These are phyloP conservation scores for Pimephales promelas DNA, from an alignment of 2,113 vertebrate genomes.

Conservation along the genomic window DNA sequence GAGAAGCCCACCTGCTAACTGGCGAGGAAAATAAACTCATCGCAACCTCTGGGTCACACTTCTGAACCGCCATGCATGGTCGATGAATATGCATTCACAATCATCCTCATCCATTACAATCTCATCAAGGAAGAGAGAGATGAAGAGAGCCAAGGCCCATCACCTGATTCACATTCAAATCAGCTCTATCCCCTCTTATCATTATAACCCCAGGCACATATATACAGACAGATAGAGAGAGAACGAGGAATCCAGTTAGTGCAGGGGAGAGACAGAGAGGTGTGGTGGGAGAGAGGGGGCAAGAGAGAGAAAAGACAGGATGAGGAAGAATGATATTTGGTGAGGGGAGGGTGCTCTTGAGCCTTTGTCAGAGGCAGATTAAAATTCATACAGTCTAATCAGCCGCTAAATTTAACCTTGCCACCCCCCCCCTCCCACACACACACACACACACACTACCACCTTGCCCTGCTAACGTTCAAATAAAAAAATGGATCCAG, in stretches of 20 bases:
- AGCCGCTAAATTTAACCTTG: constrained; percentile 57
- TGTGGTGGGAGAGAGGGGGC: background rate
- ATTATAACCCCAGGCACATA: constrained; percentile 42
- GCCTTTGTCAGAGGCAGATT: constrained; percentile 52
- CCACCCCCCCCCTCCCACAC: constrained; percentile 22
- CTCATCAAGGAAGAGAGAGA: constrained; percentile 45
- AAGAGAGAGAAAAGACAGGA: constrained; percentile 22
- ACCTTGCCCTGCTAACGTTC: constrained; percentile 4
- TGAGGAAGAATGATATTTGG: constrained; percentile 32
- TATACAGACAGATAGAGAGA: constrained; percentile 30
- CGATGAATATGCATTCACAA: constrained; percentile 47
- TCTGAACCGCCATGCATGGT: constrained; percentile 21
- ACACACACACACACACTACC: constrained; percentile 2
- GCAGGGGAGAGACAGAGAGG: constrained; percentile 8
- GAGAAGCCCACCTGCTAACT: constrained; percentile 31
- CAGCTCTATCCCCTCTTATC: constrained; percentile 46
- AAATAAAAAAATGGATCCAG: background rate
- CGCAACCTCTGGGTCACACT: constrained; percentile 33
- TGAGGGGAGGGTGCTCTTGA: constrained; percentile 18
- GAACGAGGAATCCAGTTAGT: constrained; percentile 4
- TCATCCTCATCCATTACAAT: constrained; percentile 44
- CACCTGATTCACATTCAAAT: constrained; percentile 51
- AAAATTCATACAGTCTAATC: constrained; percentile 59
- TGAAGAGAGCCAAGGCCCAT: constrained; percentile 7
- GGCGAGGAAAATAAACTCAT: constrained; percentile 20